Base-by-base conservation (phyloP, 2,797 vertebrate genomes). In the Myotis pilosus region DNA sequence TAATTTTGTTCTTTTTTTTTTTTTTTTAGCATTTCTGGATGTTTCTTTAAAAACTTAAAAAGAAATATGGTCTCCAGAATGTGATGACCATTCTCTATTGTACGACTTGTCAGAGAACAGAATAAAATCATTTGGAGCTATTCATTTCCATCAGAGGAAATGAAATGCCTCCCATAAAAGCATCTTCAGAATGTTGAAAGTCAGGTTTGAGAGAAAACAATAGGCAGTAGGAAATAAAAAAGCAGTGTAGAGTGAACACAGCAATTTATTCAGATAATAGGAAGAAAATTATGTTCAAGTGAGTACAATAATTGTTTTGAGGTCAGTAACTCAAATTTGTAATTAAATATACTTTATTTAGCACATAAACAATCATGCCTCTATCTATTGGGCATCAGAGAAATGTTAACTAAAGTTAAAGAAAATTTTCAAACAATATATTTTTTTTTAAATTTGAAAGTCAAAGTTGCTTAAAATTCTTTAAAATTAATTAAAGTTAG, bases 251-350 rank as follows among this genome's bases (percentile, higher is more conserved):
- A 57, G 89, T 91, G 41, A 96, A 79, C 2, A 81, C 62, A 84
- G 49, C 74, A 81, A 91, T 97, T 96, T 97, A 51, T 95, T 97
- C 84, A 87, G 15, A 36, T 92, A 97, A 97, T 97, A 95, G 66
- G 89, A 44, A 78, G 68, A 96, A 97, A 97, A 97, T 87, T 69
- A 36, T 0, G 0, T 90, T 89, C 80, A 97, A 92, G 19, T 33
- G 87, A 97, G 75, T 84, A 88, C 3, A 25, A 13, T 4, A 96
- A 97, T 95, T 87, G 41, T 87, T 96, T 86, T 19, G 33, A 97
- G 81, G 79, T 92, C 55, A 94, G 41, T 93, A 95, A 41, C 5
- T 66, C 93, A 95, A 10, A 38, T 83, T 92, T 97, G 82, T 86
- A 97, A 96, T 97, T 97, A 95, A 96, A 89, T 15, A 25, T 28